A percentile compares a stretch with the other conserved stretches of the same genome.
These are phyloP conservation scores for Caenorhabditis sp. DNA, from an alignment of 2,888 invertebrate species.

Conservation along the genomic window DNA sequence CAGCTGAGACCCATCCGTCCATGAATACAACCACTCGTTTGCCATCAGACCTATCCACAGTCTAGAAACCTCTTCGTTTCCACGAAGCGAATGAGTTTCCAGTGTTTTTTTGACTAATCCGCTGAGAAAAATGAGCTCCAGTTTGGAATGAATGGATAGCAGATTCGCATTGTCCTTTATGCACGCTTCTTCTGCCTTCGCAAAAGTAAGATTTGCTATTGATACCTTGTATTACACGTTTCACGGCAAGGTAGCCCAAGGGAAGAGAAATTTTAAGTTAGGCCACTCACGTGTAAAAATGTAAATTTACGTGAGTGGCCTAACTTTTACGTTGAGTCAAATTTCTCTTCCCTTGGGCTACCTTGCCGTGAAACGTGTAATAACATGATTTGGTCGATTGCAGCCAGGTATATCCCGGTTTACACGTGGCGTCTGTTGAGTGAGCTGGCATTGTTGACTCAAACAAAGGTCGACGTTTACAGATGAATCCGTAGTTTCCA, in stretches of 20 bases:
- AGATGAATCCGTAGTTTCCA: no score
- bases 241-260: no score
- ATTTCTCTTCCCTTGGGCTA: no score
- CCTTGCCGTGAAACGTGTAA: no score
- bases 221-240: conserved; percentile 3
- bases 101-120: neutral
- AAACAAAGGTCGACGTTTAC: no score
- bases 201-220: neutral
- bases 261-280: no score
- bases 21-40: neutral
- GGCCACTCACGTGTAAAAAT: no score
- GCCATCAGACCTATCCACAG: neutral
- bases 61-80: neutral
- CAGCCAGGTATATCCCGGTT: neutral
- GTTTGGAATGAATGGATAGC: neutral
- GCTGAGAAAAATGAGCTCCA: neutral
- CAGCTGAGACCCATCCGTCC: conserved; percentile 1
- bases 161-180: neutral
- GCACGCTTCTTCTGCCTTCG: neutral
- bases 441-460: no score
- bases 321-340: no score
- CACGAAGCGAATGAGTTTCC: no score
- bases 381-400: neutral
- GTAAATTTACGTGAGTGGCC: no score
- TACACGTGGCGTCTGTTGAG: no score